Percentiles rank a stretch among this genome's conserved stretches.
Conservation (phyloP, 2,113 vertebrate species). For the Leptobrachium leishanense region DNA sequence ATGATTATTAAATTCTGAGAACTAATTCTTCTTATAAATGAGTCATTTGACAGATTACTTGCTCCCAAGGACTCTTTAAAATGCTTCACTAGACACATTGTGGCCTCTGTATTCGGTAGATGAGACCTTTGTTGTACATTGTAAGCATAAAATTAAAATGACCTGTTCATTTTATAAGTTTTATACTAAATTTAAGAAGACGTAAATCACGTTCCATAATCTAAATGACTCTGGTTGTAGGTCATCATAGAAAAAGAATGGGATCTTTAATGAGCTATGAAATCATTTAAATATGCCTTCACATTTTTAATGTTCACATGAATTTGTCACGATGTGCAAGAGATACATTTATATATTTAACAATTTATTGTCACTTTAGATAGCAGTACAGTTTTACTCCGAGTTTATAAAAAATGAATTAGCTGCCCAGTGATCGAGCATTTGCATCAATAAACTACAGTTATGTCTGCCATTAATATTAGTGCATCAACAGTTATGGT, state of each 20-base stretch:
- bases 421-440: slow-evolving; percentile 4
- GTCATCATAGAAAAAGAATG: slow-evolving; percentile 37
- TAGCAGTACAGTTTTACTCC: slow-evolving; percentile 11
- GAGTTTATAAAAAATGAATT: slow-evolving; percentile 36
- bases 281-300: slow-evolving; percentile 45
- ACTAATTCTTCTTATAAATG: slow-evolving; percentile 48
- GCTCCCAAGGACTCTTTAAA: slow-evolving; percentile 41
- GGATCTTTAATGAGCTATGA: slow-evolving; percentile 45
- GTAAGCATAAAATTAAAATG: slow-evolving; percentile 41
- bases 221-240: slow-evolving; percentile 37
- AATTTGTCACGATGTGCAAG: slow-evolving; percentile 1
- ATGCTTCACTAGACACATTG: slow-evolving; percentile 42
- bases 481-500: slow-evolving; percentile 1
- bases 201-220: slow-evolving; percentile 45
- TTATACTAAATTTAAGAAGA: slow-evolving; percentile 45
- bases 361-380: slow-evolving; percentile 32
- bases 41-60: slow-evolving; percentile 48
- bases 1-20: slow-evolving; percentile 48
- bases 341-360: slow-evolving; percentile 26
- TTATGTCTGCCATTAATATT: slow-evolving; percentile 34
- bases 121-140: slow-evolving; percentile 37
- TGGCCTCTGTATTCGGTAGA: slow-evolving; percentile 36
- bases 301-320: slow-evolving; percentile 23
- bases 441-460: slow-evolving; percentile 24
- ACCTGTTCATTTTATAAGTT: slow-evolving; percentile 43